These are phyloP conservation scores for Bombus affinis DNA, from an alignment of 1,140 invertebrate genomes.

Conservation along the genomic window DNA sequence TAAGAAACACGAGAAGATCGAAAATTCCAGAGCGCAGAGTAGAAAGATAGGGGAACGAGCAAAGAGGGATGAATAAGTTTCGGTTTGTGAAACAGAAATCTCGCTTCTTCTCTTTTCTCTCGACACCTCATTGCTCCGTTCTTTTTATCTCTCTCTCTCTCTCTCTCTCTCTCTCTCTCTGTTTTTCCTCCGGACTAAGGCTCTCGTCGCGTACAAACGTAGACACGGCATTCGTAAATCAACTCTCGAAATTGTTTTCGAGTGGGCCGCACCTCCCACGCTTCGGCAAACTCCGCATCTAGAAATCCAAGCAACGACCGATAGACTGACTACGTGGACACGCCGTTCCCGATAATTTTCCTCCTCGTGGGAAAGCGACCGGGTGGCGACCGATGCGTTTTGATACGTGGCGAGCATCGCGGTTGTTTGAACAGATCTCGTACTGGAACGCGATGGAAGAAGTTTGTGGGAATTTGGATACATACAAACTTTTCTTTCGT, in stretches of 20 bases:
- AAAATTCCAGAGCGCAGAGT: background rate
- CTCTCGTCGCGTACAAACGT: background rate
- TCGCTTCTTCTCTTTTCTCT: background rate
- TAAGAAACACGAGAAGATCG: background rate
- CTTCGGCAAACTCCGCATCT: constrained; percentile 23
- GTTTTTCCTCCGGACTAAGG: background rate
- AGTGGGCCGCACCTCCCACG: background rate
- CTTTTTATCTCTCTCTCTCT: background rate
- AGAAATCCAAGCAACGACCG: constrained; percentile 14
- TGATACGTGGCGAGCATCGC: background rate
- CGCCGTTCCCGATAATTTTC: background rate
- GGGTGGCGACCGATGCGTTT: background rate
- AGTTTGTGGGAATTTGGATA: background rate
- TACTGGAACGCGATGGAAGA: background rate
- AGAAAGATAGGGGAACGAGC: background rate
- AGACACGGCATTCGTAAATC: constrained; percentile 73
- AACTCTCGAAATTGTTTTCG: constrained; percentile 73
- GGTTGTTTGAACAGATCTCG: background rate
- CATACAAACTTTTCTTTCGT: background rate
- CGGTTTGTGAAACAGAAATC: constrained; percentile 20
- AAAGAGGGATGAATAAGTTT: constrained; percentile 23
- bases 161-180: background rate
- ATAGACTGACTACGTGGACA: too few species aligned
- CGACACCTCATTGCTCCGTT: background rate
- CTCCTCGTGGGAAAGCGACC: too few species aligned